Conservation (phyloP, 2,113 vertebrate species). For the Picathartes gymnocephalus region DNA sequence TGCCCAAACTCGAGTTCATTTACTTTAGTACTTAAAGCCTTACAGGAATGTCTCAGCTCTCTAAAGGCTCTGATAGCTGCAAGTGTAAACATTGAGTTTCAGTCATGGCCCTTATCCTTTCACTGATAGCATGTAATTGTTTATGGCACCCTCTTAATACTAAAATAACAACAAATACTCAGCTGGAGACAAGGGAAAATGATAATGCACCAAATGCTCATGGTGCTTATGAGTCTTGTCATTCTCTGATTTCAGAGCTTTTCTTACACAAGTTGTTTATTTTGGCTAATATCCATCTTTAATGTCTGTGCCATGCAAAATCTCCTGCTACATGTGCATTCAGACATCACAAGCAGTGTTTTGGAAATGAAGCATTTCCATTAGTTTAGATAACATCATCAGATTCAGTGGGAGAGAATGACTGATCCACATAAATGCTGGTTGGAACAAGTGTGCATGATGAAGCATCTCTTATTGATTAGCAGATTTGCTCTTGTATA, state of each 20-base stretch:
- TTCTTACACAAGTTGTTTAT: background rate
- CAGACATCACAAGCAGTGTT: background rate
- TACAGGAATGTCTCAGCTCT: background rate
- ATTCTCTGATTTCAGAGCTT: background rate
- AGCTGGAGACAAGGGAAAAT: background rate
- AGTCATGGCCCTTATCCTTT: background rate
- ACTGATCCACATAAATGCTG: constrained; percentile 15
- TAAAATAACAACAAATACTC: background rate
- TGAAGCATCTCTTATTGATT: constrained; percentile 31
- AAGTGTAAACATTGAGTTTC: constrained; percentile 2
- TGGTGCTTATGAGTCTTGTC: background rate
- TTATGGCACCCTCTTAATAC: background rate
- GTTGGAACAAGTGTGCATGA: constrained; percentile 3
- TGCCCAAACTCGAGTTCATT: constrained; percentile 6
- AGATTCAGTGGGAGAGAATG: background rate
- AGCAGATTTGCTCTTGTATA: constrained; percentile 8
- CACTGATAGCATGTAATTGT: background rate
- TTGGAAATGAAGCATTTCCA: background rate
- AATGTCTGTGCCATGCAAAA: background rate
- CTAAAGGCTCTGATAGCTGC: background rate
- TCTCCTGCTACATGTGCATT: background rate
- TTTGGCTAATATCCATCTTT: background rate
- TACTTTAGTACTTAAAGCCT: constrained; percentile 8
- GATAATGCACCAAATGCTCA: background rate
- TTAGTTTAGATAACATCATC: background rate